These are phyloP conservation scores for Picus viridis DNA, from an alignment of 2,797 vertebrate genomes.

Conservation along the genomic window DNA sequence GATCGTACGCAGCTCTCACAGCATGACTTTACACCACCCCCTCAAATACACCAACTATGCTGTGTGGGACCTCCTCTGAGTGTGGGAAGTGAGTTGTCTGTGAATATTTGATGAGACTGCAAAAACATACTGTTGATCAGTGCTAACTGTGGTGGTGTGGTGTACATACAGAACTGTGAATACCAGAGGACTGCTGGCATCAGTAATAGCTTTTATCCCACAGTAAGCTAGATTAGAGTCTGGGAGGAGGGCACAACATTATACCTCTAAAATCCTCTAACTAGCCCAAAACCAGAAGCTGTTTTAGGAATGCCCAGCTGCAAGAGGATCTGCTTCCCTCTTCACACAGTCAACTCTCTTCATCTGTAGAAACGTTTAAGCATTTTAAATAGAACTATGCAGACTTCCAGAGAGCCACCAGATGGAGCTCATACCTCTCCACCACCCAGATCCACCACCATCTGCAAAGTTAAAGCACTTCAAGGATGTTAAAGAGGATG, in stretches of 20 bases:
- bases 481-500: neutral
- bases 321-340: neutral
- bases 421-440: slow-evolving; percentile 37
- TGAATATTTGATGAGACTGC: slow-evolving; percentile 23
- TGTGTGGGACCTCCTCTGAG: slow-evolving; percentile 32
- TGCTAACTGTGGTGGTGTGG: neutral
- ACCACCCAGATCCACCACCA: neutral
- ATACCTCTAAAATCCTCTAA: neutral
- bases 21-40: neutral
- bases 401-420: slow-evolving; percentile 21
- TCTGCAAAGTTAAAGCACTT: neutral
- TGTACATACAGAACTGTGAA: neutral
- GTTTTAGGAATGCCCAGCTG: neutral
- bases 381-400: neutral
- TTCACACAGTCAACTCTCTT: neutral
- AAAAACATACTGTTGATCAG: neutral
- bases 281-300: neutral
- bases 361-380: neutral
- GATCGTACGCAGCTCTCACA: neutral
- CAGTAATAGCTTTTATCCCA: neutral
- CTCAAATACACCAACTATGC: neutral
- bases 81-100: slow-evolving; percentile 7
- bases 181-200: neutral
- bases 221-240: neutral
- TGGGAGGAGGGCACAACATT: too few relatives aligned